Evolutionary conservation across 2,888 invertebrate species (phyloP).

Genomic region (Cremastinae sp.): DNA sequence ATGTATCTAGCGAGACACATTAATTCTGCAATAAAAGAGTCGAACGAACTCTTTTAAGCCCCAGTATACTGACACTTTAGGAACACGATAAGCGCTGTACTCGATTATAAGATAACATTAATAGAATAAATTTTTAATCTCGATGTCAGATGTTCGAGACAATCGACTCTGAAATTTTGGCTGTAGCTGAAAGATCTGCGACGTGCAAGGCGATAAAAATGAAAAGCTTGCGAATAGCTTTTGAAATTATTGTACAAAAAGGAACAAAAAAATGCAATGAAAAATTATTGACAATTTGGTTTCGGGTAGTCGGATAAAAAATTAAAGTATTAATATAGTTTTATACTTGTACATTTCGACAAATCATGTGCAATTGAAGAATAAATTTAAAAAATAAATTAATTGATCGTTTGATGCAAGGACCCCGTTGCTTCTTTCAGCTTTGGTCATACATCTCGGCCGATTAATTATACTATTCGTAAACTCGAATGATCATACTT

Average conservation of each 20-base stretch:
- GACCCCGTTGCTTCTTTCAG: constrained; percentile 49
- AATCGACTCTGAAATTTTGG: constrained; percentile 55
- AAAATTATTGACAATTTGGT: constrained; percentile 49
- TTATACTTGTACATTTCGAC: constrained; percentile 29
- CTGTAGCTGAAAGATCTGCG: constrained; percentile 68
- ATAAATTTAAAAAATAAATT: background rate
- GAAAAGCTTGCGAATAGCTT: background rate
- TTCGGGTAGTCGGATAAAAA: constrained; percentile 50
- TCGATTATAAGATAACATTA: constrained; percentile 54
- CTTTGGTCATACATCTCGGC: constrained; percentile 37
- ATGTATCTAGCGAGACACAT: constrained; percentile 1
- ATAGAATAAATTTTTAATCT: constrained; percentile 69
- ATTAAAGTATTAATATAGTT: constrained; percentile 56
- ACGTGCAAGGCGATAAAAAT: constrained; percentile 20
- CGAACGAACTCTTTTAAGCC: constrained; percentile 2
- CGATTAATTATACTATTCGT: constrained; percentile 64
- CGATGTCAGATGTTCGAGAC: constrained; percentile 70
- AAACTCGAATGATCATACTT: constrained; percentile 72
- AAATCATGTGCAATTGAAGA: constrained; percentile 11
- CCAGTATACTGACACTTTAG: constrained; percentile 39
- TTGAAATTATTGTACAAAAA: constrained; percentile 18
- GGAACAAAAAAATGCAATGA: constrained; percentile 8
- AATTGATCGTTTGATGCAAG: no score
- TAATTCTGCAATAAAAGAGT: background rate
- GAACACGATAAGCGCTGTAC: constrained; percentile 31